Base-by-base conservation (phyloP, 2,797 vertebrate species). In the Anguilla marmorata region DNA sequence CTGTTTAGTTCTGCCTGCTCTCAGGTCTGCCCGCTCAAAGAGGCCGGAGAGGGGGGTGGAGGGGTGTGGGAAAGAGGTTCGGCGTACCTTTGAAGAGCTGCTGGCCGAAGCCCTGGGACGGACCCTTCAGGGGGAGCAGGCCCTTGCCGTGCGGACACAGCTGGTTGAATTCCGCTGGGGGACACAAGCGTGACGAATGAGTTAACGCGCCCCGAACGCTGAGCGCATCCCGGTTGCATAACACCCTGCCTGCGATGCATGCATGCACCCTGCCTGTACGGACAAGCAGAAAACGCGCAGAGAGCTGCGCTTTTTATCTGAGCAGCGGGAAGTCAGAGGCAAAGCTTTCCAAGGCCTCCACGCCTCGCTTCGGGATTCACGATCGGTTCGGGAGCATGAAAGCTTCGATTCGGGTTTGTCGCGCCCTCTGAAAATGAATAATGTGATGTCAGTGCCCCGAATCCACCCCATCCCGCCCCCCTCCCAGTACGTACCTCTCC, bases 111-210 rank as follows among this genome's bases (percentile, higher is more conserved):
- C 66, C 85, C 48, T 93, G 93, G 66, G 86, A 5, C 0, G 92
- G 88, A 60, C 93, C 90, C 52, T 91, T 74, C 37, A 90, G 54
- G 2, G 94, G 87, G 21, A 97, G 90, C 56, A 96, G 88, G 86
- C 96, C 96, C 72, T 87, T 92, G 80, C 96, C 96, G 79, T 95
- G 94, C 88, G 96, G 95, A 89, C 96, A 97, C 91, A 96, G 89
- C 91, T 94, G 92, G 86, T 93, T 91, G 89, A 91, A 96, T 90
- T 96, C 96, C 87, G 91, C 96, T 97, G 92, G 45, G 48, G 21
- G 79, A 27, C 41, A 9, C 74, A 85, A 72, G 37, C 74, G 14
- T 45, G 37, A 19, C 37, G 16, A 45, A 79, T 41, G 74, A 21
- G 52, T 56, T 7, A 33, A 45, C 52, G 41, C 8, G 41, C 6